Evolutionary conservation across 2,888 invertebrate genomes (phyloP), one percentile per base, ranked within the genome.

Genomic region (Pandemis cinnamomeana): DNA sequence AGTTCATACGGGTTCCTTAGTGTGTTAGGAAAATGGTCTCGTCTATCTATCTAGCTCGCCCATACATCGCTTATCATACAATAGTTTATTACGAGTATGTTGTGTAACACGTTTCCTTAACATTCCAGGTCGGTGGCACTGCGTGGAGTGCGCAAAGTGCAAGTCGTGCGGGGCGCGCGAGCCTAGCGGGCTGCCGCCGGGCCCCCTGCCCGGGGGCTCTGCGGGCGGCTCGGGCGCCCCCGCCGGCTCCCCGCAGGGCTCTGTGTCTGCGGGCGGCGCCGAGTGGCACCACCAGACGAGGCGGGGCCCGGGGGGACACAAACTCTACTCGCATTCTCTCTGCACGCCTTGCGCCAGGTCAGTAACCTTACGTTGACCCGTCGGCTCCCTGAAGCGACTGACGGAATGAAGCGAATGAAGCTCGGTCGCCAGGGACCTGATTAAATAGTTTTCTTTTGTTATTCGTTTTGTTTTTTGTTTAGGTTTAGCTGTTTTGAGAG

Each of bases 41-140:
- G 20, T 20, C 20, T 20, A 20, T 20, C 20, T 20, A 20, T 20
- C 20, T 20, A 20, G 20, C 20, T 20, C 20, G 20, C 20, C 20
- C 20, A 0, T 20, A 1, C 20, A 20, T 20, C 20, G 20, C 20
- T 20, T 20, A 20, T 20, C 20, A 20, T 20, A 20, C 20, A 20
- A 20, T 20, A 1, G 20, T 20, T 20, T 20, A 20, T 20, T 20
- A 20, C 1, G 20, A 20, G 20, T 20, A n/a, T n/a, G 20, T 20
- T 51, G 13, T 42, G 8, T n/a, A 61, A 62, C 41, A 20, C 41
- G n/a, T 15, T 4, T 6, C 20, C 20, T 55, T n/a, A n/a, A n/a
- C 44, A 10, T 79, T 81, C 2, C 83, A 95, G 95, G 95, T 53
- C 96, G 97, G 67, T 99, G 98, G 98, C 97, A 98, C 86, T 99